Percentiles rank a stretch among this genome's conserved stretches.
Conservation (phyloP, 1,140 invertebrate species). For the Argopecten irradians region DNA sequence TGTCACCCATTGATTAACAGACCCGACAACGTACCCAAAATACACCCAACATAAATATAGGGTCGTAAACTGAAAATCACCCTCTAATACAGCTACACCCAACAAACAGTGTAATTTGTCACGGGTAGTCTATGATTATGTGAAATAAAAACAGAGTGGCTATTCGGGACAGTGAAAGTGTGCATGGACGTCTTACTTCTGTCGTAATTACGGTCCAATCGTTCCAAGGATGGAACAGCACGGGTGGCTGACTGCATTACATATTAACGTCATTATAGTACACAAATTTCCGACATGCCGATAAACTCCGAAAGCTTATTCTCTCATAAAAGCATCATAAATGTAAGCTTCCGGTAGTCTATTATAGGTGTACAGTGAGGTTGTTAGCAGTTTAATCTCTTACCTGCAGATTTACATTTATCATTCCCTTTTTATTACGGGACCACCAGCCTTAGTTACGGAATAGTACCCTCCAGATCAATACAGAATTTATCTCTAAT, state of each 20-base stretch:
- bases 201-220: neutral
- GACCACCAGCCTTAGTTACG: neutral
- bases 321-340: constrained; percentile 6
- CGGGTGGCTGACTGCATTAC: neutral
- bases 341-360: neutral
- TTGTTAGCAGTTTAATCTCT: neutral
- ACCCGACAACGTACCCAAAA: neutral
- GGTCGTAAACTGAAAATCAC: neutral
- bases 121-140: neutral
- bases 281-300: neutral
- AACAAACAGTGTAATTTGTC: neutral
- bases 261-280: neutral
- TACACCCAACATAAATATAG: neutral
- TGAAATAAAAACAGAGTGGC: neutral
- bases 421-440: neutral
- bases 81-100: neutral
- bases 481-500: neutral
- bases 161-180: neutral
- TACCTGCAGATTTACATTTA: neutral
- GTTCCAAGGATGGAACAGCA: neutral
- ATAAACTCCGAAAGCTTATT: neutral
- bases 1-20: neutral
- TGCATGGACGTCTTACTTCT: neutral
- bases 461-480: neutral
- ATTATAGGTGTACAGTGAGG: neutral